Conservation (phyloP, 2,113 vertebrate species). For the Chinchilla lanigera region DNA sequence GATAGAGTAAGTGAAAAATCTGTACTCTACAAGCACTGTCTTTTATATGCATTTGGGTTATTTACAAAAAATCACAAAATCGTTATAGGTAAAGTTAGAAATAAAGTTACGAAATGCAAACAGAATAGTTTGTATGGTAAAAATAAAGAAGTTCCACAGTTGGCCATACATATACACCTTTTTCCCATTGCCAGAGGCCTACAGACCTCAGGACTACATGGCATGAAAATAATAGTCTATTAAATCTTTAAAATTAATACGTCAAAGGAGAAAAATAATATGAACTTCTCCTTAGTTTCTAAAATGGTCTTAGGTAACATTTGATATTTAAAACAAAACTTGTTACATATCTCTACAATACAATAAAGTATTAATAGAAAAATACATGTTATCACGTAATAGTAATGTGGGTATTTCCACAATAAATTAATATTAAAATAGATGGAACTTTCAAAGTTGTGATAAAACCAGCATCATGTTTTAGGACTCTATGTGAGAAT, state of each 20-base stretch:
- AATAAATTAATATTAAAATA: background rate
- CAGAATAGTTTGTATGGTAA: background rate
- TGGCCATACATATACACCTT: background rate
- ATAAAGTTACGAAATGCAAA: background rate
- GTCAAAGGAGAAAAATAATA: background rate
- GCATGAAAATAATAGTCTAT: background rate
- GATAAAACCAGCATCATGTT: background rate
- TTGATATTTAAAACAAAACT: background rate
- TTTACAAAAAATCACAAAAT: background rate
- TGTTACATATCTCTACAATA: background rate
- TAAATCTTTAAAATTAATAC: background rate
- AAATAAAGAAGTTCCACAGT: background rate
- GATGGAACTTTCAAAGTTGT: background rate
- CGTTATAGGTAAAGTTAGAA: background rate
- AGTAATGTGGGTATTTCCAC: background rate
- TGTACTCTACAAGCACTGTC: background rate
- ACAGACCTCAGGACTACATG: background rate
- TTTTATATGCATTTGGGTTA: background rate
- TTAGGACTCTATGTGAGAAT: background rate
- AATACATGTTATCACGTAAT: background rate
- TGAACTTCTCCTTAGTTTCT: background rate
- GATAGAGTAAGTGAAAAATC: background rate
- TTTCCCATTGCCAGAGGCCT: rapidly evolving
- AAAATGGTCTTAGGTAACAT: background rate
- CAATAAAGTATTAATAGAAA: background rate